Conservation (phyloP, 2,113 vertebrate genomes). For the Nesospiza acunhae region DNA sequence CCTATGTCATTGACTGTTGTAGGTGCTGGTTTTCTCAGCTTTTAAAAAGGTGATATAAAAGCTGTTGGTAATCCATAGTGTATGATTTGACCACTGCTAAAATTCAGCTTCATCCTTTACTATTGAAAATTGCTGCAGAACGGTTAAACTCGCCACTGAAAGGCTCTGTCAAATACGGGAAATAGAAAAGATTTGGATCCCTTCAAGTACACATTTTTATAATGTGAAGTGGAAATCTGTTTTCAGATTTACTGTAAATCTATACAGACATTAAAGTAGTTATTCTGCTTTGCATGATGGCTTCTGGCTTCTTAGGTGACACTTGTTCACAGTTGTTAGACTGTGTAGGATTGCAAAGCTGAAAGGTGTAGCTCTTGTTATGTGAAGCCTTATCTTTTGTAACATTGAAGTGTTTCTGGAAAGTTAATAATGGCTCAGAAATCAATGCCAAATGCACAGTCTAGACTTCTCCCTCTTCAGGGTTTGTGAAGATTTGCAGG, state of each 20-base stretch:
- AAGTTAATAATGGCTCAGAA: constrained; percentile 61
- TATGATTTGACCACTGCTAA: background rate
- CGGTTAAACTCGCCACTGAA: background rate
- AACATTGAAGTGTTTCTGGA: constrained; percentile 19
- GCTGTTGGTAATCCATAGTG: background rate
- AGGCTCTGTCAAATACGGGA: background rate
- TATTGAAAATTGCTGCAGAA: background rate
- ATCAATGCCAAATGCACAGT: constrained; percentile 64
- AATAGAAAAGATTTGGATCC: background rate
- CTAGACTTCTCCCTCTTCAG: background rate
- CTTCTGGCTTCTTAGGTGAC: background rate
- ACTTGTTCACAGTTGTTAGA: background rate
- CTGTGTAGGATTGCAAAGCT: background rate
- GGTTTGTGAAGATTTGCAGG: constrained; percentile 37
- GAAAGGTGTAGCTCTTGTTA: background rate
- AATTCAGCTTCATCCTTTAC: background rate
- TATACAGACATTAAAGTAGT: background rate
- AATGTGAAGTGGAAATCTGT: background rate
- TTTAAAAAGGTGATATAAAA: background rate
- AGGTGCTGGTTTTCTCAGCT: background rate
- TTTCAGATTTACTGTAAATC: background rate
- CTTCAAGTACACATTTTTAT: background rate
- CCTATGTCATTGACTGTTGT: background rate
- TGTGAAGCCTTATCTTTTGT: constrained; percentile 43
- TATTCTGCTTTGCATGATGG: background rate